A percentile compares a stretch with the other conserved stretches of the same genome.
Conservation (phyloP, 2,797 vertebrate genomes). For the Loris lydekkerianus region DNA sequence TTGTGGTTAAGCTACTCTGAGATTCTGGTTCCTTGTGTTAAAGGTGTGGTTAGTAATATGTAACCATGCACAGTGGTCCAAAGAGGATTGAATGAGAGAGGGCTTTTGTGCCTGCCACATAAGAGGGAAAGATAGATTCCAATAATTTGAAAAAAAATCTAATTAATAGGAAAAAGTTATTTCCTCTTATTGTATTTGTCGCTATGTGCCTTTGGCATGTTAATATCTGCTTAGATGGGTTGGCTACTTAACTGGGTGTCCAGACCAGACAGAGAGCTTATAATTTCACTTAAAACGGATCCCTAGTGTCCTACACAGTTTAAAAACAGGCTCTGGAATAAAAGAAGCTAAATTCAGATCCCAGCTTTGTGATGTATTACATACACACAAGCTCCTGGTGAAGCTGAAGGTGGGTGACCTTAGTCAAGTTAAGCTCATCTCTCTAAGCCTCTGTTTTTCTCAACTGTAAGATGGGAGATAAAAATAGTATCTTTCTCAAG, state of each 20-base stretch:
- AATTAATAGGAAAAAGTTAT: background rate
- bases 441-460: constrained; percentile 34
- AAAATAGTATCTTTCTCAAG: background rate
- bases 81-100: constrained; percentile 5
- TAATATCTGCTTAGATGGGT: background rate
- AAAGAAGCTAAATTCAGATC: background rate
- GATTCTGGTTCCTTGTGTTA: constrained; percentile 30
- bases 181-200: background rate
- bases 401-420: background rate
- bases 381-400: too few species aligned
- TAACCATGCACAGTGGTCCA: background rate
- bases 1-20: constrained; percentile 40
- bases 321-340: background rate
- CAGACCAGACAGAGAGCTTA: background rate
- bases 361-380: background rate
- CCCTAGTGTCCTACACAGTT: background rate
- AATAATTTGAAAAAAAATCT: background rate
- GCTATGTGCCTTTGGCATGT: background rate
- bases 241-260: background rate
- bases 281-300: constrained; percentile 1
- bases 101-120: background rate
- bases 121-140: background rate
- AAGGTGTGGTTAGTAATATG: constrained; percentile 29
- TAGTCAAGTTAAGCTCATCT: background rate
- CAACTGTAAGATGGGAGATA: background rate